Evolutionary conservation across 2,797 vertebrate genomes (phyloP).

Genomic region (Salarias fasciatus): DNA sequence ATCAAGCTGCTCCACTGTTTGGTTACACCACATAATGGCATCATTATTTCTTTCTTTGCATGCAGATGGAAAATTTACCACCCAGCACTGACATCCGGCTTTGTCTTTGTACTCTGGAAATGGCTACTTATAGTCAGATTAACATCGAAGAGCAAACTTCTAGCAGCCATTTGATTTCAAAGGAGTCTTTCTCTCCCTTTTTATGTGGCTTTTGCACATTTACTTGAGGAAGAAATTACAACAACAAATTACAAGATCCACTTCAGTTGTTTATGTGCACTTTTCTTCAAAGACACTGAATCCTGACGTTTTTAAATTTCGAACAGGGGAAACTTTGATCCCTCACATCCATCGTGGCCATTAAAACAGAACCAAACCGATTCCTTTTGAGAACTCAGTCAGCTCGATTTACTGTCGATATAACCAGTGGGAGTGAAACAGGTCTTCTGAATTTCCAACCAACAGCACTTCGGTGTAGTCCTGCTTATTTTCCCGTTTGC

Average conservation of each 20-base stretch:
- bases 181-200: constrained; percentile 20
- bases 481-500: no score
- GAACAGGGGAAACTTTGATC: constrained; percentile 4
- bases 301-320: constrained; percentile 14
- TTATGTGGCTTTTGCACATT: constrained; percentile 10
- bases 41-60: constrained; percentile 72
- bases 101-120: constrained; percentile 72
- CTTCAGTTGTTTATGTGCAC: constrained; percentile 40
- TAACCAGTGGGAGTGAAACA: no score
- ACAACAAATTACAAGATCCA: constrained; percentile 40
- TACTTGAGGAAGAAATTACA: constrained; percentile 35
- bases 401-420: no score
- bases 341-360: no score
- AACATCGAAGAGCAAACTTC: constrained; percentile 63
- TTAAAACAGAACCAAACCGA: no score
- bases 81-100: constrained; percentile 39
- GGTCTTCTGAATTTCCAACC: no score
- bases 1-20: constrained; percentile 71
- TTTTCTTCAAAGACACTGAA: constrained; percentile 46
- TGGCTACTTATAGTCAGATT: constrained; percentile 71
- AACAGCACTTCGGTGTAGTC: no score
- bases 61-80: constrained; percentile 56
- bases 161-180: constrained; percentile 57
- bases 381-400: no score
- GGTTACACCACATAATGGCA: constrained; percentile 66